Conservation (phyloP, 1,140 invertebrate species). For the Drosophila azteca region DNA sequence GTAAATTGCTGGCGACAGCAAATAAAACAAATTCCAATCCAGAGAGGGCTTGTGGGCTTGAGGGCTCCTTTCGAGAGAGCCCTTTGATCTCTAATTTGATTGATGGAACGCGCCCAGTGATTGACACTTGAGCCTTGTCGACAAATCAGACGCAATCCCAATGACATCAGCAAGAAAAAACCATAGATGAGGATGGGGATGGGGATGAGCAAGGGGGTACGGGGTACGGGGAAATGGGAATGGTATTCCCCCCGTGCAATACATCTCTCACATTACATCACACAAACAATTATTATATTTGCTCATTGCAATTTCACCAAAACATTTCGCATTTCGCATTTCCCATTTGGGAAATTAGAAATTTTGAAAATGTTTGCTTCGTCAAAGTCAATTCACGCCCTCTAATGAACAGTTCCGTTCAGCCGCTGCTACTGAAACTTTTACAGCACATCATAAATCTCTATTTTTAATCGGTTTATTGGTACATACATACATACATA, state of each 20-base stretch:
- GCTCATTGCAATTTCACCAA: conserved; percentile 24
- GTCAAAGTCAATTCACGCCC: conserved; percentile 39
- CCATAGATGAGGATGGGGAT: too few relatives aligned
- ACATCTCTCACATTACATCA: conserved; percentile 11
- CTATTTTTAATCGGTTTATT: conserved; percentile 29
- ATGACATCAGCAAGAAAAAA: conserved; percentile 19
- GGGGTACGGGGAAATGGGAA: too few relatives aligned
- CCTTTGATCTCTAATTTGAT: conserved; percentile 73
- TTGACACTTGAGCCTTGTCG: conserved; percentile 48
- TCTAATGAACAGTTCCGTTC: conserved; percentile 37
- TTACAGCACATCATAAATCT: conserved; percentile 40
- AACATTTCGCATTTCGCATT: conserved; percentile 13
- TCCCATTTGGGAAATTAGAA: conserved; percentile 13
- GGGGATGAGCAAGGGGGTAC: too few relatives aligned
- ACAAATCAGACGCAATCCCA: conserved; percentile 34
- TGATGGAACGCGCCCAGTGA: conserved; percentile 54
- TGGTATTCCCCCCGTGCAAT: too few relatives aligned
- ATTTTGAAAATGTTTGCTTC: conserved; percentile 8
- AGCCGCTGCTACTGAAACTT: conserved; percentile 19
- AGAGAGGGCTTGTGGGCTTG: conserved; percentile 2
- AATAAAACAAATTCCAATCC: conserved; percentile 26
- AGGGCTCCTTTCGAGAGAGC: conserved; percentile 14
- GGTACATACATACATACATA: conserved; percentile 1
- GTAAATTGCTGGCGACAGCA: conserved; percentile 47
- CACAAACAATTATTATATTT: conserved; percentile 31